Evolutionary conservation across 1,140 invertebrate genomes (phyloP).

Genomic region (Steinernema feltiae): DNA sequence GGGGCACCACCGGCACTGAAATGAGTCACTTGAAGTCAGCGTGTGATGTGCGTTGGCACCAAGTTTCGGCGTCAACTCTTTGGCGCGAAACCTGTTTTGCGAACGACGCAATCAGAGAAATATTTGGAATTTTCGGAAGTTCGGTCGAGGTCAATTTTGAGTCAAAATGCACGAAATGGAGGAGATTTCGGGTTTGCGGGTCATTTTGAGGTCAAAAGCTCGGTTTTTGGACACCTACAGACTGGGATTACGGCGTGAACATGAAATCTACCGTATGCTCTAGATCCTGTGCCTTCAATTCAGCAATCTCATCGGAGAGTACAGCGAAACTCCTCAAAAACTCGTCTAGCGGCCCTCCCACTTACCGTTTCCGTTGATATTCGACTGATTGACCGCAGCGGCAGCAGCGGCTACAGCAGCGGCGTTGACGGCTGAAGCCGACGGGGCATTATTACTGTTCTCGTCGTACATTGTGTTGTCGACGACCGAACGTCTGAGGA

Average conservation of each 20-base stretch:
- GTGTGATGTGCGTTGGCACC: neutral
- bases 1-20: neutral
- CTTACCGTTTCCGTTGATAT: slow-evolving; percentile 19
- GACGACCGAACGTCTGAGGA: neutral
- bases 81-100: too few relatives aligned
- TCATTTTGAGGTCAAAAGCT: too few relatives aligned
- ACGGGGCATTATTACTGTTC: slow-evolving; percentile 37
- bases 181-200: too few relatives aligned
- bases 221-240: too few relatives aligned
- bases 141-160: too few relatives aligned
- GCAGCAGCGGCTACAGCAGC: slow-evolving; percentile 25
- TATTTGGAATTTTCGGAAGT: too few relatives aligned
- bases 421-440: slow-evolving; percentile 13
- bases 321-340: too few relatives aligned
- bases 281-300: neutral
- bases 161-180: too few relatives aligned
- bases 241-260: neutral
- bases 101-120: too few relatives aligned
- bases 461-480: slow-evolving; percentile 46
- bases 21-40: neutral
- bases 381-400: slow-evolving; percentile 25
- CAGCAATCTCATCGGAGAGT: too few relatives aligned
- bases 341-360: too few relatives aligned
- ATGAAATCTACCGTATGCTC: neutral
- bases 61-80: too few relatives aligned